Evolutionary conservation across 2,113 vertebrate genomes (phyloP).

Genomic region (Trochalopteron elliotii): DNA sequence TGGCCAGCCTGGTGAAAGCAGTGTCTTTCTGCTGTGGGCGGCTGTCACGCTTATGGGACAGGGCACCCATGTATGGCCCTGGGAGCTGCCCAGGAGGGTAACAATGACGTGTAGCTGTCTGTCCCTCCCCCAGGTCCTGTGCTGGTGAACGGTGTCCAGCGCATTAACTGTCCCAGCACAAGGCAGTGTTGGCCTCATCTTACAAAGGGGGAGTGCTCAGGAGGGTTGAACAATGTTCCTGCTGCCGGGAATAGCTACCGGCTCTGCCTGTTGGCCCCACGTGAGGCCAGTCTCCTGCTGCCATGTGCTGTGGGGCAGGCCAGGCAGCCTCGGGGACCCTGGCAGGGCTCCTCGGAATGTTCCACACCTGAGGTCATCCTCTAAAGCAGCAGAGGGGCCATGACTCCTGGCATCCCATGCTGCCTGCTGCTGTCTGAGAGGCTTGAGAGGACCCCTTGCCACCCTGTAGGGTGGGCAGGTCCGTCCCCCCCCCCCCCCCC

Average conservation of each 20-base stretch:
- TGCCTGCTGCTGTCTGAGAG: background rate
- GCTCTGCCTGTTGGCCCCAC: background rate
- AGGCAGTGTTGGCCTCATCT: background rate
- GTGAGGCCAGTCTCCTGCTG: background rate
- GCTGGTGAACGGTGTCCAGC: background rate
- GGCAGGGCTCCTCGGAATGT: background rate
- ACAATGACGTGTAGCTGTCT: background rate
- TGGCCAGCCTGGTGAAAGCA: background rate
- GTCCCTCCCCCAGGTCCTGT: background rate
- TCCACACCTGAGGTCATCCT: slow-evolving; percentile 50
- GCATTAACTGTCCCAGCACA: slow-evolving; percentile 53
- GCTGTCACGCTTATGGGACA: background rate
- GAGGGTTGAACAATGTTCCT: background rate
- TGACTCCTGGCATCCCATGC: background rate
- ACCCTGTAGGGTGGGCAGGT: background rate
- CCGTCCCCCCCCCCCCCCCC: rapidly evolving
- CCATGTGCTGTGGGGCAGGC: background rate
- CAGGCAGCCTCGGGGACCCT: background rate
- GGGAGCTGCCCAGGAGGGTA: background rate
- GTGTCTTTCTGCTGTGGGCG: background rate
- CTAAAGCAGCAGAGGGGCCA: background rate
- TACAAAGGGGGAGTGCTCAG: background rate
- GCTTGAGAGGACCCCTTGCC: background rate
- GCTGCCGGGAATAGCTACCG: slow-evolving; percentile 36
- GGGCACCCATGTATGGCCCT: background rate